Base-by-base conservation (phyloP, 2,888 invertebrate species). In the Aleiodes testaceus region DNA sequence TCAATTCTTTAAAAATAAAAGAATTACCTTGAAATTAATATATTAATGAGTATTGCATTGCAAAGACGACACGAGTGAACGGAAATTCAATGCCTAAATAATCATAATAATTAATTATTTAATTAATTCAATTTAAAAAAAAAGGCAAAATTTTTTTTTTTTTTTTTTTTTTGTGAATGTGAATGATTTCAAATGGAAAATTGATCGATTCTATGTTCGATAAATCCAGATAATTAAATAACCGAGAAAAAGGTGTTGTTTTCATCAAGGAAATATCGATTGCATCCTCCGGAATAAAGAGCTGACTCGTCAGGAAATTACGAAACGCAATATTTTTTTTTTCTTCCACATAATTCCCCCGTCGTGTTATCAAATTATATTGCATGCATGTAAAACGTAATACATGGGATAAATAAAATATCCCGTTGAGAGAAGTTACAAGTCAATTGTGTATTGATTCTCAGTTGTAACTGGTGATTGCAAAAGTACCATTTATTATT, bases 261-360 rank as follows among this genome's bases (percentile, higher is more conserved):
- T 26, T 36, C 36, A 59, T 59, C n/a, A 14, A 36, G 36, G 59
- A 36, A 42, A 59, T 42, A 59, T 59, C 42, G 59, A 59, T 59
- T 36, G 59, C 59, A 14, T 36, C 11, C 59, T 16, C 9, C 59
- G 59, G 59, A 30, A 36, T 18, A 36, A 36, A 36, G n/a, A 36
- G 30, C 55, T 30, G 59, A 59, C 59, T 59, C 59, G 59, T 59
- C 59, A 59, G 59, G 59, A 59, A 59, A 59, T 59, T 59, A 59
- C 36, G 42, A 59, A 59, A 59, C 42, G 9, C 36, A 36, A 59
- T 36, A 5, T 12, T 59, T 59, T 50, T 59, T 59, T 16, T 12
- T 42, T 18, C 42, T 11, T 59, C 36, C 59, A 36, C 36, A 36
- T 36, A 36, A 36, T 36, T 36, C 36, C 36, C 36, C 36, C 9